Evolutionary conservation across 2,888 invertebrate genomes (phyloP).

Genomic region (Elysia crispata): DNA sequence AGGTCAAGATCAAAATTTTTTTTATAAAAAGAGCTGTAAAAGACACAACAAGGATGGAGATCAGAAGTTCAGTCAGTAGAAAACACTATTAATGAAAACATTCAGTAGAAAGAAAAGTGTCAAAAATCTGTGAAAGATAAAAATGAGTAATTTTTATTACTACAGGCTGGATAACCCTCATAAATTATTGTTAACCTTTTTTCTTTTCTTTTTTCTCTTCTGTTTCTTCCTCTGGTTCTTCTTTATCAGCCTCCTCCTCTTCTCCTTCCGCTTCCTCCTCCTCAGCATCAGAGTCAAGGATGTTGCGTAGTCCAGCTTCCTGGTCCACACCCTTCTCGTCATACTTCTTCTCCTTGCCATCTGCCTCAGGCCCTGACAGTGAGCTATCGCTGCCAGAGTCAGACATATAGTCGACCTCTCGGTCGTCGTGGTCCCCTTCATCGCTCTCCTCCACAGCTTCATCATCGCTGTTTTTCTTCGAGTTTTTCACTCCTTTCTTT

Average conservation of each 20-base stretch:
- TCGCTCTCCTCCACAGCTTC: slow-evolving; percentile 97
- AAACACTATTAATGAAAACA: no score
- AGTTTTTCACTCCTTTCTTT: slow-evolving; percentile 83
- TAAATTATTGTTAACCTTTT: slow-evolving; percentile 35
- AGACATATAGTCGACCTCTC: slow-evolving; percentile 94
- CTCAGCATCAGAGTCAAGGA: slow-evolving; percentile 80
- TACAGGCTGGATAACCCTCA: no score
- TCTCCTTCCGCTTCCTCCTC: slow-evolving; percentile 85
- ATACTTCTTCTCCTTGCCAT: slow-evolving; percentile 79
- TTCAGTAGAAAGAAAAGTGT: no score
- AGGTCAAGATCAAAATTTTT: no score
- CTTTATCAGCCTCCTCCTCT: slow-evolving; percentile 79
- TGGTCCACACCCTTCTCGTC: slow-evolving; percentile 93
- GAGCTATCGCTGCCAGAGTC: slow-evolving; percentile 79
- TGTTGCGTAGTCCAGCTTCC: slow-evolving; percentile 90
- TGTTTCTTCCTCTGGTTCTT: slow-evolving; percentile 60
- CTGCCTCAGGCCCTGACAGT: slow-evolving; percentile 67
- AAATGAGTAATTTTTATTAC: no score
- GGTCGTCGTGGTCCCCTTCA: slow-evolving; percentile 96
- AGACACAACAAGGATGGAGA: no score
- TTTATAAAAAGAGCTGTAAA: no score
- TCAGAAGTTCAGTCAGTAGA: no score
- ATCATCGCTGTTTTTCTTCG: slow-evolving; percentile 83
- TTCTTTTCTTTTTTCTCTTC: slow-evolving; percentile 55
- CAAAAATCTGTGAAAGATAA: no score